A percentile compares a stretch with the other conserved stretches of the same genome.
Conservation (phyloP, 2,113 vertebrate genomes). For the Corythornis madagascariensis region DNA sequence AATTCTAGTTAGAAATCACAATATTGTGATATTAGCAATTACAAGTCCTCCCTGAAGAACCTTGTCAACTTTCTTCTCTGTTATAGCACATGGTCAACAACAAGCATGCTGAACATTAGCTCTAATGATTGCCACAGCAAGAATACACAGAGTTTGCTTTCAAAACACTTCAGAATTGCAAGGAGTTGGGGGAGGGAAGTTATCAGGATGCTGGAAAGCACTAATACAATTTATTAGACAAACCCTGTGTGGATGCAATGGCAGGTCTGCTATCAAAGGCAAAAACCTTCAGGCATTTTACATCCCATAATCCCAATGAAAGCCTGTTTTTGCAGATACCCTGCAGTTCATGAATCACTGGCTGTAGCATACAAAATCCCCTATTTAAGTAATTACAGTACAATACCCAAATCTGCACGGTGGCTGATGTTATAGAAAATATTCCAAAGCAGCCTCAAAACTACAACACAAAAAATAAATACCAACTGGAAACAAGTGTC, state of each 20-base stretch:
- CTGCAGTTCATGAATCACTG: slow-evolving; percentile 72
- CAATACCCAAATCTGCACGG: slow-evolving; percentile 69
- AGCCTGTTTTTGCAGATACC: slow-evolving; percentile 72
- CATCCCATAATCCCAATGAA: slow-evolving; percentile 73
- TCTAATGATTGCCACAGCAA: not conserved
- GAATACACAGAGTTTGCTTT: slow-evolving; percentile 26
- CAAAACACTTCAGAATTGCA: slow-evolving; percentile 30
- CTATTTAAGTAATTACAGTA: slow-evolving; percentile 74
- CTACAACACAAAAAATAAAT: not conserved
- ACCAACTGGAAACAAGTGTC: not conserved
- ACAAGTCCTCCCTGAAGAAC: not conserved
- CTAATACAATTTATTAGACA: slow-evolving; percentile 68
- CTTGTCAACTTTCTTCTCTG: not conserved
- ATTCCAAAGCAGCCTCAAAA: slow-evolving; percentile 49
- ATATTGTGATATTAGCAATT: too few relatives aligned
- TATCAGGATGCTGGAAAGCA: slow-evolving; percentile 53
- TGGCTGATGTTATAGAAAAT: slow-evolving; percentile 62
- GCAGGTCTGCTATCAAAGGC: slow-evolving; percentile 70
- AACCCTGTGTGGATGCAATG: slow-evolving; percentile 58
- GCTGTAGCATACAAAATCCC: slow-evolving; percentile 72
- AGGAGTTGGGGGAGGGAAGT: slow-evolving; percentile 32
- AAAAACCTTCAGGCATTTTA: slow-evolving; percentile 70
- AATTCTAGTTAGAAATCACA: not conserved
- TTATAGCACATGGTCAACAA: not conserved
- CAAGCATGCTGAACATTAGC: not conserved